Percentiles rank a stretch among this genome's conserved stretches.
Evolutionary conservation across 2,888 invertebrate genomes (phyloP).

Genomic region (Philereme vetulata): DNA sequence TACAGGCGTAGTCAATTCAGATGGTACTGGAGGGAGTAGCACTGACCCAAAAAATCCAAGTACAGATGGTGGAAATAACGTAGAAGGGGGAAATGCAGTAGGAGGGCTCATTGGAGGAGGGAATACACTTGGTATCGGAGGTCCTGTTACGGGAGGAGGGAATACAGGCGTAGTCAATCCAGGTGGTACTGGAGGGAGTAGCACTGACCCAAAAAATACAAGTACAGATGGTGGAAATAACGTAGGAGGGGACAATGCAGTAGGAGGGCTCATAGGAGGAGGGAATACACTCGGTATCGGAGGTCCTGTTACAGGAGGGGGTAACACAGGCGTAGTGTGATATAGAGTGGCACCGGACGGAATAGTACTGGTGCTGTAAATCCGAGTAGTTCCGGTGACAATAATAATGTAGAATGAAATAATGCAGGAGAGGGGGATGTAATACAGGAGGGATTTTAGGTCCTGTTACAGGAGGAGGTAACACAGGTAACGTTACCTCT

Average conservation of each 20-base stretch:
- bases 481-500: background rate
- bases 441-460: background rate
- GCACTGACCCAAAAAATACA: too few relatives aligned
- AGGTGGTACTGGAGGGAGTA: background rate
- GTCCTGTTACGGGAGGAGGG: conserved; percentile 12
- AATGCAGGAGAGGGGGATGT: background rate
- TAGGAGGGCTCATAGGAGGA: background rate
- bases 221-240: conserved; percentile 13
- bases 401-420: too few relatives aligned
- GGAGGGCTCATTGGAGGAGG: background rate
- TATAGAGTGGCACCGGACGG: background rate
- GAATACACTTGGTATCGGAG: background rate
- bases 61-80: background rate
- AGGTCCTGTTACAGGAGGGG: conserved; percentile 10
- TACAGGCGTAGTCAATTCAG: background rate
- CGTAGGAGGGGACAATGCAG: background rate
- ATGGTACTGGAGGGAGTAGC: too few relatives aligned
- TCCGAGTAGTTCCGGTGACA: too few relatives aligned
- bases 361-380: background rate
- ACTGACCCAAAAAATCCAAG: background rate
- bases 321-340: conserved; percentile 7
- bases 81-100: background rate
- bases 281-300: background rate
- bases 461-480: background rate
- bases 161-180: conserved; percentile 4